A percentile compares a stretch with the other conserved stretches of the same genome.
Conservation (phyloP, 2,113 vertebrate genomes). For the Laticauda colubrina region DNA sequence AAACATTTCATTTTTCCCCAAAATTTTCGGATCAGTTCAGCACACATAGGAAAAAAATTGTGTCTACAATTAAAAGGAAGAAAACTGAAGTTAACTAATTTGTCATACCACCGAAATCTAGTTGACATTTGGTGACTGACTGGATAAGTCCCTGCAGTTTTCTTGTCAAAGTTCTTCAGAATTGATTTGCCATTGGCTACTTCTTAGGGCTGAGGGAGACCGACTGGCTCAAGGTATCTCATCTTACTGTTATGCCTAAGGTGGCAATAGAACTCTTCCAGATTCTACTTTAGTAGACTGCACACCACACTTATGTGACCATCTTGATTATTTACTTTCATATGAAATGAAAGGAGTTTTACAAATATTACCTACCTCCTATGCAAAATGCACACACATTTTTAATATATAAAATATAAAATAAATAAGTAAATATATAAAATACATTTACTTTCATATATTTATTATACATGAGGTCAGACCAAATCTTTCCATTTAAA, state of each 20-base stretch:
- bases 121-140: not conserved
- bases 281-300: not conserved
- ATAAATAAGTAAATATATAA: too few species aligned
- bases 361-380: not conserved
- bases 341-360: not conserved
- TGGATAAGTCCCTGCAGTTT: not conserved
- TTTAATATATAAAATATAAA: not conserved
- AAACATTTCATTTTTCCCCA: not conserved
- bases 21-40: not conserved
- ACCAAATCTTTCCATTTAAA: not conserved
- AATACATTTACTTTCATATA: not conserved
- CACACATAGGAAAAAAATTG: not conserved
- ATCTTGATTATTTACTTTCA: not conserved
- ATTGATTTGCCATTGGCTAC: not conserved
- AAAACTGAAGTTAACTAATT: not conserved
- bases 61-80: not conserved
- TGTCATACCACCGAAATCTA: not conserved
- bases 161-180: not conserved
- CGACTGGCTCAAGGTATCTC: not conserved
- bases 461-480: not conserved
- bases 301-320: not conserved
- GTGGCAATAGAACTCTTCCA: not conserved
- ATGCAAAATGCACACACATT: not conserved
- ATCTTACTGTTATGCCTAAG: not conserved
- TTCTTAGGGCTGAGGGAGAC: not conserved